A percentile compares a stretch with the other conserved stretches of the same genome.
Evolutionary conservation across 2,888 invertebrate species (phyloP).

Genomic region (Caenorhabditis virilis): DNA sequence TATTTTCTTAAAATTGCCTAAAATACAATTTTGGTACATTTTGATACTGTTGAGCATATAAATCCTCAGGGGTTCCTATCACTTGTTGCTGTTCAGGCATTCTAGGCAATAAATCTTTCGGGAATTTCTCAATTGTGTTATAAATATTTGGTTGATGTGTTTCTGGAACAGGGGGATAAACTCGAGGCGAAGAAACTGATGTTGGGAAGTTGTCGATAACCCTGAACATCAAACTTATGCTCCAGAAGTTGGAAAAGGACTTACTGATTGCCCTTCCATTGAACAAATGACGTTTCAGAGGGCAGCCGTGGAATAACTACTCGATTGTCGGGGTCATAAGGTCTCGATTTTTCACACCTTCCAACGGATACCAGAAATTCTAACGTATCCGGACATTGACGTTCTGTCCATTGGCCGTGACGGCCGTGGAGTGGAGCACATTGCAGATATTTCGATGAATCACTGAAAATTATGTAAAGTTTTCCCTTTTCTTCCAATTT

Average conservation of each 20-base stretch:
- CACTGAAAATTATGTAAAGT: too few species aligned
- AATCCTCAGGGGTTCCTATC: constrained; percentile 4
- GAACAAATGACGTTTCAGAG: constrained; percentile 32
- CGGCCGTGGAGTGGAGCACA: constrained; percentile 46
- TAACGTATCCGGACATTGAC: constrained; percentile 46
- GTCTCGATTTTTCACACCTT: constrained; percentile 41
- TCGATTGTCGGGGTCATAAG: constrained; percentile 42
- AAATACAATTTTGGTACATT: constrained; percentile 7
- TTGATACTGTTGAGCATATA: constrained; percentile 29
- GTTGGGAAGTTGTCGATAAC: constrained; percentile 18
- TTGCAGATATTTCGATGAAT: constrained; percentile 42
- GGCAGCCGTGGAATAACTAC: constrained; percentile 46
- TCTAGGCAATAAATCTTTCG: constrained; percentile 35
- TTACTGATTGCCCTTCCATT: constrained; percentile 45
- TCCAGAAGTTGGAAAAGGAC: too few species aligned
- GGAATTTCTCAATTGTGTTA: constrained; percentile 44
- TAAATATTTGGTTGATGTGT: constrained; percentile 31
- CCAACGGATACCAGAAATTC: constrained; percentile 34
- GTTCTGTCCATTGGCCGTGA: constrained; percentile 41
- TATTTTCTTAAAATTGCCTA: not conserved
- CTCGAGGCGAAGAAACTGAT: constrained; percentile 18
- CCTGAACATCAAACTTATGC: too few species aligned
- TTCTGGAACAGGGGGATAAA: constrained; percentile 36
- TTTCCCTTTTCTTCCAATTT: too few species aligned
- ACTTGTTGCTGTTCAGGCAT: constrained; percentile 18